phyloP scores from a whole-genome alignment of 2,113 vertebrate species.

The Pyrgilauda ruficollis region DNA sequence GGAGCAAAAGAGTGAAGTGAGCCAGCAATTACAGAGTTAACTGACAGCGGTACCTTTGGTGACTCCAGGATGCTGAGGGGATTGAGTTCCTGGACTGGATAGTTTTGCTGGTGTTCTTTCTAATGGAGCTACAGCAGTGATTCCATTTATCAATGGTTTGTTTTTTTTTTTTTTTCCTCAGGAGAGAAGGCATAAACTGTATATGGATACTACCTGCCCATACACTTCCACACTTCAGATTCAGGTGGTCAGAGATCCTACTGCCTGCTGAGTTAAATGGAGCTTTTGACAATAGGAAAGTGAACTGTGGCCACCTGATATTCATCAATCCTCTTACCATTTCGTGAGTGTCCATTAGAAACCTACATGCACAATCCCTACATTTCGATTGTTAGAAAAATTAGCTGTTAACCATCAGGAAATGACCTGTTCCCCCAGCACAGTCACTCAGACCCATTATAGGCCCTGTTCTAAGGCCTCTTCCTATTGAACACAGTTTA shows the following conservation, averaged over 20 bases:
- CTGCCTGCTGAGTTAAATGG: constrained; percentile 23
- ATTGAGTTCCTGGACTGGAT: neutral
- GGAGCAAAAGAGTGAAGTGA: neutral
- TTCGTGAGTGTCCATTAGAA: constrained; percentile 43
- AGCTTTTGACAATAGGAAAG: neutral
- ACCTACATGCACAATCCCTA: neutral
- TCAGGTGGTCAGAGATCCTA: neutral
- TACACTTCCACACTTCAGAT: neutral
- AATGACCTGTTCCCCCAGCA: constrained; percentile 68
- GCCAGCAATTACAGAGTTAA: neutral
- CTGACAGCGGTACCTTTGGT: neutral
- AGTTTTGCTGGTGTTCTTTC: neutral
- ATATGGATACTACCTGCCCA: neutral
- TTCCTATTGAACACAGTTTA: constrained; percentile 74
- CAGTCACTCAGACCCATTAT: constrained; percentile 62
- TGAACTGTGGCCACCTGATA: constrained; percentile 61
- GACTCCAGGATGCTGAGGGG: neutral
- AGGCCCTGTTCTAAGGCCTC: constrained; percentile 66
- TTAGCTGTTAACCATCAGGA: constrained; percentile 71
- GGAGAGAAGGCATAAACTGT: neutral
- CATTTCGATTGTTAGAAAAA: constrained; percentile 4
- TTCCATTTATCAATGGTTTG: neutral
- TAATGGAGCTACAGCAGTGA: neutral
- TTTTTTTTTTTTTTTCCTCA: constrained; percentile 20
- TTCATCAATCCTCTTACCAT: constrained; percentile 47